These are phyloP conservation scores for Thysanoteuthis rhombus DNA, from an alignment of 2,888 invertebrate genomes.

Conservation along the genomic window DNA sequence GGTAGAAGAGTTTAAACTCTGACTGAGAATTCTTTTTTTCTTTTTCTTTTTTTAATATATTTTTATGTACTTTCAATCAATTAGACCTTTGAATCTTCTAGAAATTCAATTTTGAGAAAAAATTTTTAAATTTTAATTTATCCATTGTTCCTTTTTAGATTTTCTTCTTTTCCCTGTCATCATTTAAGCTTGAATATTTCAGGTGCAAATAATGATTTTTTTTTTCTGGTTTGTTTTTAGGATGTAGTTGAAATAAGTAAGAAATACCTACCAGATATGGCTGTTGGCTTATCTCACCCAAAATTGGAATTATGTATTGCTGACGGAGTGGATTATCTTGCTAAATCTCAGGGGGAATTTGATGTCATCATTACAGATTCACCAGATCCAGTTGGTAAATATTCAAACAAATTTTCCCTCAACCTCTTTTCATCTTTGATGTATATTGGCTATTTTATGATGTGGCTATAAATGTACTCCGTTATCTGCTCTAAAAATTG, in stretches of 20 bases:
- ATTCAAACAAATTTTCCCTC: not conserved
- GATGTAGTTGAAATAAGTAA: constrained; percentile 90
- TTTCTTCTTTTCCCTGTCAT: too few relatives aligned
- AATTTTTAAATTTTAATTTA: too few relatives aligned
- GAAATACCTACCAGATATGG: constrained; percentile 89
- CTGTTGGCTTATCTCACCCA: constrained; percentile 82
- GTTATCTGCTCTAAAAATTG: too few relatives aligned
- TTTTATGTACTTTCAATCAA: too few relatives aligned
- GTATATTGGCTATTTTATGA: too few relatives aligned
- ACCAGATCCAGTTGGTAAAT: constrained; percentile 89
- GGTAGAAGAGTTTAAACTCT: too few relatives aligned
- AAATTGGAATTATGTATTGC: constrained; percentile 86
- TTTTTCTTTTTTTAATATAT: too few relatives aligned
- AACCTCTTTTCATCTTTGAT: not conserved
- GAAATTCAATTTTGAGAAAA: too few relatives aligned
- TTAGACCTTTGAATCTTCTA: too few relatives aligned
- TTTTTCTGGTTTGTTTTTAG: constrained; percentile 52
- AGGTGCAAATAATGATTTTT: not conserved
- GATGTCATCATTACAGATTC: constrained; percentile 99
- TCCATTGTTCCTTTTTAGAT: too few relatives aligned
- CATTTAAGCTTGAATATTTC: not conserved
- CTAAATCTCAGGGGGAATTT: constrained; percentile 81
- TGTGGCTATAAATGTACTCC: too few relatives aligned
- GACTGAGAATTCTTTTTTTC: too few relatives aligned
- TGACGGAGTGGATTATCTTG: constrained; percentile 95